A percentile compares a stretch with the other conserved stretches of the same genome.
Evolutionary conservation across 2,888 invertebrate genomes (phyloP).

Genomic region (Cremastobaeus sp.): DNA sequence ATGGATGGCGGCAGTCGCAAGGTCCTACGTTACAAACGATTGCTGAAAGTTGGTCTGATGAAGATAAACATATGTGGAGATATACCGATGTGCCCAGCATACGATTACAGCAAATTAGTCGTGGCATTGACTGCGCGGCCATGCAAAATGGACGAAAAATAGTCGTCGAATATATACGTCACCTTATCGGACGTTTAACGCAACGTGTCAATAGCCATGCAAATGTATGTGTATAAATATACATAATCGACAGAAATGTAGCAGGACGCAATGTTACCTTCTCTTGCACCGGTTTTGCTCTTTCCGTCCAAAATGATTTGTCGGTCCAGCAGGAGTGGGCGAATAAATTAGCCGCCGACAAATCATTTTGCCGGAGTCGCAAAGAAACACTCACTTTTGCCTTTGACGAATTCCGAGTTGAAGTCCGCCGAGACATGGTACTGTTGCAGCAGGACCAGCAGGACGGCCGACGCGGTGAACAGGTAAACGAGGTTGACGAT

Average conservation of each 20-base stretch:
- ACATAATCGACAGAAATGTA: constrained; percentile 26
- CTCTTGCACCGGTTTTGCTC: too few relatives aligned
- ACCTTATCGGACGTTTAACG: constrained; percentile 25
- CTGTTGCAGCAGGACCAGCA: constrained; percentile 68
- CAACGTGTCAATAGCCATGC: constrained; percentile 27
- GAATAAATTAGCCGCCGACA: too few relatives aligned
- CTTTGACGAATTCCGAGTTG: constrained; percentile 86
- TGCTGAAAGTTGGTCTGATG: constrained; percentile 35
- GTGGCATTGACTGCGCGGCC: constrained; percentile 31
- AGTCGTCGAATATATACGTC: constrained; percentile 39
- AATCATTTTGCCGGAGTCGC: too few relatives aligned
- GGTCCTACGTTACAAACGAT: constrained; percentile 41
- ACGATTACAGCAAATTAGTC: constrained; percentile 42
- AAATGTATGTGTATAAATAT: constrained; percentile 40
- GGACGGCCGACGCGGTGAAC: constrained; percentile 58
- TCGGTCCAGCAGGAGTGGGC: too few relatives aligned
- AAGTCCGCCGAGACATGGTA: constrained; percentile 72
- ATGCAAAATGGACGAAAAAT: constrained; percentile 40
- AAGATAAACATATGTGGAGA: constrained; percentile 46
- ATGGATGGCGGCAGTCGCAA: constrained; percentile 36
- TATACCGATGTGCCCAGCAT: constrained; percentile 58
- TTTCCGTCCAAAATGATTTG: too few relatives aligned
- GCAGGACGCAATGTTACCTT: too few relatives aligned
- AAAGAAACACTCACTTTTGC: constrained; percentile 91
- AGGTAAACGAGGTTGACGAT: constrained; percentile 67